Conservation (phyloP, 2,113 vertebrate species). For the Ochotona curzoniae region DNA sequence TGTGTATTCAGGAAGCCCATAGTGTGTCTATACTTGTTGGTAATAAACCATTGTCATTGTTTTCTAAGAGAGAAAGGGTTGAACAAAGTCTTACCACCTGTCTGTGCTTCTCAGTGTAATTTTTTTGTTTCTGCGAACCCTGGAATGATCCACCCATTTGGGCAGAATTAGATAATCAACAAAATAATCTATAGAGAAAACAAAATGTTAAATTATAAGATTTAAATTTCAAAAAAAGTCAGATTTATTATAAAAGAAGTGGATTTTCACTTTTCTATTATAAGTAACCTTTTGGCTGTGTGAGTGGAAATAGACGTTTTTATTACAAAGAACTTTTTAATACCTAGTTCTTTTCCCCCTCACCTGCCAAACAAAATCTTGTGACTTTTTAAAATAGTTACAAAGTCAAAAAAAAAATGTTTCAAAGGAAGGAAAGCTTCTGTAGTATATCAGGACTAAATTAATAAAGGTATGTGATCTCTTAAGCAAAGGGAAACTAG, state of each 20-base stretch:
- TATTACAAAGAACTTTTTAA: constrained; percentile 9
- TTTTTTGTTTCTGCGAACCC: neutral
- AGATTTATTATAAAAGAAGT: constrained; percentile 38
- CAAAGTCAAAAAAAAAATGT: neutral
- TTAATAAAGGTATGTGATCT: constrained; percentile 35
- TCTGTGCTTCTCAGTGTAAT: neutral
- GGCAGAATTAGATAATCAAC: neutral
- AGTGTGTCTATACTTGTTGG: neutral
- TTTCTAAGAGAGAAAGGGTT: neutral
- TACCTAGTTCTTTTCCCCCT: neutral
- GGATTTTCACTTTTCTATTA: constrained; percentile 28
- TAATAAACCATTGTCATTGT: neutral
- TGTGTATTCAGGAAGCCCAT: neutral
- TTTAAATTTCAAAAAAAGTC: constrained; percentile 11
- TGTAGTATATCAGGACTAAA: neutral
- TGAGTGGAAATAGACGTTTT: constrained; percentile 27
- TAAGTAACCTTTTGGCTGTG: neutral
- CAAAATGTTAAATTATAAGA: neutral
- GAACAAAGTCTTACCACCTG: constrained; percentile 10
- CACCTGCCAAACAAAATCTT: neutral
- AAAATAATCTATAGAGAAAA: neutral
- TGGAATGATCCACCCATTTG: neutral
- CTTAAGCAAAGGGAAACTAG: constrained; percentile 60
- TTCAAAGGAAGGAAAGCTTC: constrained; percentile 7
- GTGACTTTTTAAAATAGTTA: constrained; percentile 23